phyloP scores from a whole-genome alignment of 2,888 invertebrate species.

The Folsomia candida region DNA sequence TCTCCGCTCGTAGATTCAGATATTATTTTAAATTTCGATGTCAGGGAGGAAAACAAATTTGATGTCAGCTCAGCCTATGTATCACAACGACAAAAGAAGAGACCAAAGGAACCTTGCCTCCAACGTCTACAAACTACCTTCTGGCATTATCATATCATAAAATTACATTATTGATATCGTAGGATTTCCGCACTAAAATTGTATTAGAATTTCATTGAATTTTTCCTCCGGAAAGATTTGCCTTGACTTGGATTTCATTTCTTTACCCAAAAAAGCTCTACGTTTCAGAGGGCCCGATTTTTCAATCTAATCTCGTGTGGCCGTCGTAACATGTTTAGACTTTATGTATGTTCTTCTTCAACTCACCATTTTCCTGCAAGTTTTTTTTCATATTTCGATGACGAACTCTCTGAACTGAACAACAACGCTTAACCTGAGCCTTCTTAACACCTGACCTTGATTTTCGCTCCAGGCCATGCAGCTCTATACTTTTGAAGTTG shows the following conservation, averaged over 20 bases:
- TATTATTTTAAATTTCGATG: too few relatives aligned
- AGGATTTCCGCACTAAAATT: conserved; percentile 17
- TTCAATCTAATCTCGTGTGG: not conserved
- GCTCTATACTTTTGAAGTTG: not conserved
- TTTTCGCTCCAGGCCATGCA: conserved; percentile 30
- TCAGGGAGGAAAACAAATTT: too few relatives aligned
- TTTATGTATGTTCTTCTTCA: not conserved
- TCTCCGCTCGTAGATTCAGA: too few relatives aligned
- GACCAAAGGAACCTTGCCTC: too few relatives aligned
- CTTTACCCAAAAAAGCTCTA: not conserved
- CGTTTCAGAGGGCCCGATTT: conserved; percentile 2
- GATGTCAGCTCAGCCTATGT: too few relatives aligned
- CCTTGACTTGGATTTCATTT: not conserved
- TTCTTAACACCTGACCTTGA: conserved; percentile 32
- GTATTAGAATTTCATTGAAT: conserved; percentile 17
- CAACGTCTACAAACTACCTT: too few relatives aligned
- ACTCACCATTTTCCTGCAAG: conserved; percentile 5
- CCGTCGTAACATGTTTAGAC: not conserved
- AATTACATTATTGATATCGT: conserved; percentile 11
- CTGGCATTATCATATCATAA: conserved; percentile 8
- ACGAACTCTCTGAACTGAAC: not conserved
- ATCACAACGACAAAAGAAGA: too few relatives aligned
- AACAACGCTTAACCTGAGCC: conserved; percentile 17
- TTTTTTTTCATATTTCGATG: conserved; percentile 4
- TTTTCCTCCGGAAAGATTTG: not conserved